These are phyloP conservation scores for Ramphastos sulfuratus DNA, from an alignment of 2,113 vertebrate species.

Conservation along the genomic window DNA sequence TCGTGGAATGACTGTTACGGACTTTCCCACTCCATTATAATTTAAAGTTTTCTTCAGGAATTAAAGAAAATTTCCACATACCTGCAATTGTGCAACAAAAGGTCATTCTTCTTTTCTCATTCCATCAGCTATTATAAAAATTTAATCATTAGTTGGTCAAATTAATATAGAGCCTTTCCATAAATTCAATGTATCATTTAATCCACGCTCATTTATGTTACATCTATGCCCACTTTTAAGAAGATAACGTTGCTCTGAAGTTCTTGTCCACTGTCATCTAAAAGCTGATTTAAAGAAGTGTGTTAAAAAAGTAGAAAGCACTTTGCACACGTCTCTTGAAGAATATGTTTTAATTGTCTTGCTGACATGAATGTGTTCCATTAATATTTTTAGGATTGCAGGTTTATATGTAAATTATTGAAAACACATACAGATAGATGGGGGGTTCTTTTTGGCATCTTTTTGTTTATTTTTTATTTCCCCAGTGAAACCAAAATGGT, in stretches of 20 bases:
- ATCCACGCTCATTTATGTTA: background rate
- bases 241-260: background rate
- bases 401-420: background rate
- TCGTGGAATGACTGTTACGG: background rate
- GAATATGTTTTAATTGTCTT: background rate
- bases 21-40: background rate
- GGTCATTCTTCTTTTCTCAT: background rate
- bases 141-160: background rate
- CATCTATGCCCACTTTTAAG: background rate
- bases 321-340: background rate
- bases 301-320: background rate
- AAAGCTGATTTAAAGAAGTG: background rate
- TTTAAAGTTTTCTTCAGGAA: background rate
- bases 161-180: background rate
- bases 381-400: background rate
- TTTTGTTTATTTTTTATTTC: background rate
- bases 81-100: background rate
- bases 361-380: background rate
- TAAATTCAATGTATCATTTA: background rate
- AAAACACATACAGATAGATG: background rate
- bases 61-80: background rate
- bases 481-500: background rate
- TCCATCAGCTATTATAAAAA: background rate
- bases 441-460: background rate
- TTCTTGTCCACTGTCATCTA: background rate